Evolutionary conservation across 2,113 vertebrate species (phyloP), one percentile per base, ranked within the genome.

Genomic region (Lethenteron camtschaticum): DNA sequence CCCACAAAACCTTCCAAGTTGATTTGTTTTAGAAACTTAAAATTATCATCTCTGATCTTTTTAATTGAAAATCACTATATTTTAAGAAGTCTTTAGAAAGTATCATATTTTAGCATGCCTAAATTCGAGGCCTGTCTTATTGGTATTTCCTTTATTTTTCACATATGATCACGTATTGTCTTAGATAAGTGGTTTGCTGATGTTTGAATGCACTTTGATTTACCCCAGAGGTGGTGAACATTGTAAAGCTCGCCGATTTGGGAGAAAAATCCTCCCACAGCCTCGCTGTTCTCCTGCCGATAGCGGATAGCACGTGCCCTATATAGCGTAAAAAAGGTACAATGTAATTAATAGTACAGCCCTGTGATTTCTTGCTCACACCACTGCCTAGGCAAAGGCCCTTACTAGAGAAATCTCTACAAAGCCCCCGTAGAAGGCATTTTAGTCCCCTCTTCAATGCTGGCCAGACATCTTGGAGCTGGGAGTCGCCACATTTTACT

Each of bases 211-310:
- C 3, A 18, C 6, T 12, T 11, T 24, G 63, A 57, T n/a, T 70
- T 82, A 99, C 94, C 94, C 92, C 90, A 99, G 12, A 99, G 83
- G 72, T 99, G 94, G 77, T 97, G 94, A 72, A 99, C 94, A 79
- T 88, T 87, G 70, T 97, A 99, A 2, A 97, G 82, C 74, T 84
- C 84, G 69, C 94, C 94, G 55, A 99, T 99, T 75, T 99, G 94
- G 8, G 94, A 96, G 83, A 99, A 99, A 80, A 99, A 99, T 2
- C 94, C 94, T 72, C 90, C 90, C 6, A 95, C 89, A 0, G 94
- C 89, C 77, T 99, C 92, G 0, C 84, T 79, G 20, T 74, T 81
- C 24, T 95, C 85, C 77, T 99, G 94, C 8, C 94, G 83, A 73
- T 90, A 91, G 8, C 88, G 80, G 73, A 99, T 94, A 0, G 90